Base-by-base conservation (phyloP, 2,888 invertebrate species). In the Stenoptilia bipunctidactyla region DNA sequence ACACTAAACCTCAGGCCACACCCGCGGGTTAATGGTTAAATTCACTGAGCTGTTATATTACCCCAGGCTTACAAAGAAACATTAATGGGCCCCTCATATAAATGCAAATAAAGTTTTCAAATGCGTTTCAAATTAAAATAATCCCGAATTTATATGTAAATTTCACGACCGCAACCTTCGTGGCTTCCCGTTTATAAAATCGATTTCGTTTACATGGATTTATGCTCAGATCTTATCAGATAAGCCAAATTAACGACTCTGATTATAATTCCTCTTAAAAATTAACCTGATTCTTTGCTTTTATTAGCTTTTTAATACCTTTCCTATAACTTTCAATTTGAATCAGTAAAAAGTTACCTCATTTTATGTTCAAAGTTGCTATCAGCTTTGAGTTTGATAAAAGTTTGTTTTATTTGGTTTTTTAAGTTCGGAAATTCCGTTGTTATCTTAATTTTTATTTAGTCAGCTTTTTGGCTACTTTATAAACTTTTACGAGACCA, bases 51-150 rank as follows among this genome's bases (percentile, higher is more conserved):
- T 66, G 70, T 59, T 63, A 61, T 68, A 72, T 72, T 70, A 69
- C 56, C 58, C 56, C 51, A 51, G 52, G 51, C 57, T 61, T 59
- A 70, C 76, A 76, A 75, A 77, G 68, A 74, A 76, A 71, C 70
- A 56, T 62, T 74, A 72, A 75, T 72, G 62, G 20, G 63, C 43
- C 61, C 52, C 68, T 70, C 68, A 72, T 79, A 72, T 76, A 77
- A 65, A 82, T 80, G 80, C 70, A 71, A 80, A 80, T 80, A 75
- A 66, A 74, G 68, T 70, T 66, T 64, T 62, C 56, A 66, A 77
- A 76, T 76, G 79, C 75, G 69, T 71, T 76, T 70, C 62, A 76
- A 79, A 80, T 80, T 80, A 82, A 79, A 79, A 77, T 77, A 75
- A 80, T 76, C 73, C 74, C 64, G 58, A 79, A 79, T 79, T 77